A percentile compares a stretch with the other conserved stretches of the same genome.
phyloP scores from a whole-genome alignment of 2,888 invertebrate genomes.

The Rhyacophila evoluta region DNA sequence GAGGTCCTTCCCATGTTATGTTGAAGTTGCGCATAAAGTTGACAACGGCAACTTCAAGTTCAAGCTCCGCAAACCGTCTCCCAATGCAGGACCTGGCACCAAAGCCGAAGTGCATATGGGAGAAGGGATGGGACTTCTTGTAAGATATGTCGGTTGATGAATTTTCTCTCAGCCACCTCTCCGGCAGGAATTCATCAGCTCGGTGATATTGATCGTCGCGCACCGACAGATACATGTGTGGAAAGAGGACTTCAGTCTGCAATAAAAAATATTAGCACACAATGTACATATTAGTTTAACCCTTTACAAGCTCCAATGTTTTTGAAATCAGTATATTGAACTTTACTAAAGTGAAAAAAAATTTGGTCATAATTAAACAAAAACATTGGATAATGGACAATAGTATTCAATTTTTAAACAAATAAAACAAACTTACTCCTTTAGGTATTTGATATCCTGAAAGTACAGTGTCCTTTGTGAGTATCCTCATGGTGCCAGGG shows the following conservation, averaged over 20 bases:
- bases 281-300: too few relatives aligned
- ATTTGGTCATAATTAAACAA: too few relatives aligned
- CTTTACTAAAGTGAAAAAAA: too few relatives aligned
- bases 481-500: constrained; percentile 69
- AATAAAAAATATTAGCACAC: too few relatives aligned
- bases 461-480: constrained; percentile 70
- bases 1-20: constrained; percentile 60
- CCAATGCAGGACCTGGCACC: constrained; percentile 78
- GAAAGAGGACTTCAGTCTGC: constrained; percentile 76
- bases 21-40: constrained; percentile 59
- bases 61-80: constrained; percentile 73
- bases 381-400: too few relatives aligned
- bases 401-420: not conserved
- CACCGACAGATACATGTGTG: constrained; percentile 75
- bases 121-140: constrained; percentile 71
- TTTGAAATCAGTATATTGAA: too few relatives aligned
- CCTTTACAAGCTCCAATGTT: too few relatives aligned
- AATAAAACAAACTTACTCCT: constrained; percentile 63
- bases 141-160: constrained; percentile 61
- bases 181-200: constrained; percentile 77
- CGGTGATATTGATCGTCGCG: constrained; percentile 74
- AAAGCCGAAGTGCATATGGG: constrained; percentile 75
- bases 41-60: constrained; percentile 65
- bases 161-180: constrained; percentile 75
- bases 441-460: constrained; percentile 75